Base-by-base conservation (phyloP, 2,888 invertebrate species). In the Oxyteleia sp. region DNA sequence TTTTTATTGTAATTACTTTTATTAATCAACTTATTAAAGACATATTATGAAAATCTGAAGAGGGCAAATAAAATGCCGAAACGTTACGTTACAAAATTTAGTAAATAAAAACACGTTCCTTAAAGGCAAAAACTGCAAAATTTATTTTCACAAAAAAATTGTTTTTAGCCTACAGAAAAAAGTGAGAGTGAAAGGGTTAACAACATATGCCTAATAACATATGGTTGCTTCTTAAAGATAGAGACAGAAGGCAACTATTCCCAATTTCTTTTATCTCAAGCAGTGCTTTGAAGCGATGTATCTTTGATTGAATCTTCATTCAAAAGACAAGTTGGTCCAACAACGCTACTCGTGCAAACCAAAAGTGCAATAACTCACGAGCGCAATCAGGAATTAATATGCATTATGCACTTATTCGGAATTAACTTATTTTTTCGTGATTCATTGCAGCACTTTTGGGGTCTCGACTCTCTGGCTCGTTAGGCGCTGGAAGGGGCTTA, bases 391-490 rank as follows among this genome's bases (percentile, higher is more conserved):
- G 53, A 75, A 74, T 83, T 79, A 71, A 84, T 79, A 84, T 75
- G 80, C 72, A 80, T 84, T 71, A 84, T 84, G 80, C 84, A 76
- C 80, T 80, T 76, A 81, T 81, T 81, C 47, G 72, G 72, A 72
- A 71, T 72, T 47, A 72, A 68, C 80, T 84, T 80, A 79, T 78
- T 84, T 85, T 84, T 80, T 68, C 75, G 81, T 84, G 85, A 85
- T 85, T 89, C 89, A 89, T 90, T 86, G 87, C 74, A 88, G 89
- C 92, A 92, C 92, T 93, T 93, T 93, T 92, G 89, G 91, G 92
- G 91, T 90, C 89, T 90, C 91, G 88, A 88, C 90, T 91, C 90
- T 90, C 89, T 90, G 90, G 91, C 91, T 92, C 91, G 91, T 91
- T 91, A 92, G 89, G 64, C 88, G 82, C 86, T 85, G 88, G 87